Evolutionary conservation across 2,113 vertebrate species (phyloP).

Genomic region (Myxocyprinus asiaticus): DNA sequence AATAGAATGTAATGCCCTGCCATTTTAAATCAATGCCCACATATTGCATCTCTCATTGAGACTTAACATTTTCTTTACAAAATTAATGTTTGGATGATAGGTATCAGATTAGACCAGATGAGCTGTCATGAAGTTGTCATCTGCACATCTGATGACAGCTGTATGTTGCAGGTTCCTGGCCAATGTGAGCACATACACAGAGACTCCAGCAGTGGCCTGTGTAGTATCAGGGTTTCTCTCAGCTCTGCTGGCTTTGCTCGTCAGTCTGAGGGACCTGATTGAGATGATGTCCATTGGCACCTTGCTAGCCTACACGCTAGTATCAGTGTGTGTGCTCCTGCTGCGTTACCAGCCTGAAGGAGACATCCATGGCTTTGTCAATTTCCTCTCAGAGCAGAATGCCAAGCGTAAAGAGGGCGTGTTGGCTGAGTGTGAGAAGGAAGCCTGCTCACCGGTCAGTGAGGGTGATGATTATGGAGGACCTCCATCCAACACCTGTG

Average conservation of each 20-base stretch:
- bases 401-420: conserved; percentile 76
- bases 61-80: too few species aligned
- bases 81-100: too few species aligned
- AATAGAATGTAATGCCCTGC: too few species aligned
- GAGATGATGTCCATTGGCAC: conserved; percentile 99
- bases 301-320: conserved; percentile 91
- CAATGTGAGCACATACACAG: conserved; percentile 89
- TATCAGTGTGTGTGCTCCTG: conserved; percentile 91
- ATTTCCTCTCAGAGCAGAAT: conserved; percentile 80
- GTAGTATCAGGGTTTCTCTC: conserved; percentile 93
- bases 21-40: too few species aligned
- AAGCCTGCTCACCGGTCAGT: conserved; percentile 79
- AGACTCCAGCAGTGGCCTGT: conserved; percentile 92
- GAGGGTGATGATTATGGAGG: conserved; percentile 82
- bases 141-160: background rate
- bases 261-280: conserved; percentile 94
- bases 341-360: conserved; percentile 93
- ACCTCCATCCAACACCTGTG: conserved; percentile 92
- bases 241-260: conserved; percentile 86
- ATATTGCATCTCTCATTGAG: too few species aligned
- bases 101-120: too few species aligned
- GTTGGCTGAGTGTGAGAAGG: conserved; percentile 78
- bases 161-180: conserved; percentile 84
- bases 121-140: background rate
- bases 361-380: conserved; percentile 82